Conservation (phyloP, 2,888 invertebrate genomes). For the Orchesella flavescens region DNA sequence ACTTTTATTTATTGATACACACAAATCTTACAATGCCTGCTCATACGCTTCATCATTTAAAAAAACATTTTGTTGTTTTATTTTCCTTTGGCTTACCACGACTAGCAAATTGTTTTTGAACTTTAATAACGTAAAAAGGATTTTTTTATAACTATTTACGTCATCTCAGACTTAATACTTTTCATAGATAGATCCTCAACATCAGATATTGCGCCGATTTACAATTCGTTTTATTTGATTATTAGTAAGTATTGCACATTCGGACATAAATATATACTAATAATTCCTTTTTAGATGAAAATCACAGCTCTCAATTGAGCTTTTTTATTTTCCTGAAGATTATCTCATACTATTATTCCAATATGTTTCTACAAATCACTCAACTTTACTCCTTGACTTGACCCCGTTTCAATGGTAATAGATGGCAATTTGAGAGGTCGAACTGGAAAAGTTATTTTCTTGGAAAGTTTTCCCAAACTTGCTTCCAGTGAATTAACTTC, state of each 20-base stretch:
- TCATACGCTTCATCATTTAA: too few species aligned
- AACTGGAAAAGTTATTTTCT: slow-evolving; percentile 65
- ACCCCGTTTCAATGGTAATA: neutral
- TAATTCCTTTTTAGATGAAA: neutral
- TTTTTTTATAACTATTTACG: too few species aligned
- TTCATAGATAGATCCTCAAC: too few species aligned
- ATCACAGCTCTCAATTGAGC: slow-evolving; percentile 12
- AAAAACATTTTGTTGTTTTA: too few species aligned
- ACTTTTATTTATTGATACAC: too few species aligned
- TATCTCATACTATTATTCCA: neutral
- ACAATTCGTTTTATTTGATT: too few species aligned
- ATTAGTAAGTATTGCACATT: neutral
- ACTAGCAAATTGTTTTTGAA: neutral
- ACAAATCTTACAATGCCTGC: too few species aligned
- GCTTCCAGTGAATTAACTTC: slow-evolving; percentile 54
- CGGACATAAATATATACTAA: neutral
- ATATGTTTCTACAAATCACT: neutral
- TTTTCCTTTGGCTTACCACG: neutral
- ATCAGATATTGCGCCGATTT: too few species aligned
- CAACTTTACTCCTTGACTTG: neutral
- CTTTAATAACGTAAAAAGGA: too few species aligned
- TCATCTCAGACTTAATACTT: too few species aligned
- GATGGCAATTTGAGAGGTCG: slow-evolving; percentile 54
- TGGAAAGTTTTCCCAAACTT: slow-evolving; percentile 61
- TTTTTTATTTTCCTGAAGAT: neutral